Conservation (phyloP, 1,140 invertebrate species). For the Calliphora vicina region DNA sequence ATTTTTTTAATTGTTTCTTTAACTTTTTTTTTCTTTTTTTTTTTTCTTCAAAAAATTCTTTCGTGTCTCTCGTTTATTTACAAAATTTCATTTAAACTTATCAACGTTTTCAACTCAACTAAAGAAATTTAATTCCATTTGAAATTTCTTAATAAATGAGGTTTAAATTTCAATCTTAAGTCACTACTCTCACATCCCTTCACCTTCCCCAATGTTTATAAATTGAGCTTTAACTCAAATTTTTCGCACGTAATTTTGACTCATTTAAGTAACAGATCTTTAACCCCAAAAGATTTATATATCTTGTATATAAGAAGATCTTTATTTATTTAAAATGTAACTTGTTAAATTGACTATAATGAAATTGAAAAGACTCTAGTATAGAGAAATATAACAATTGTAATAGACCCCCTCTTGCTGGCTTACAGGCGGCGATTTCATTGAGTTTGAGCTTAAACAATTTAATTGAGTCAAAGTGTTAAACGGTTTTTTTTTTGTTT, state of each 20-base stretch:
- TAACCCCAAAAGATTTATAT: not conserved
- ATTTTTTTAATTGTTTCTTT: not conserved
- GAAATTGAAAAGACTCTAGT: no score
- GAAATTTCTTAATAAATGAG: not conserved
- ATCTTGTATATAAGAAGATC: not conserved
- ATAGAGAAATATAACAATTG: no score
- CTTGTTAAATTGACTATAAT: no score
- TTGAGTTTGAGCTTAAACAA: not conserved
- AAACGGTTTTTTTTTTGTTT: no score
- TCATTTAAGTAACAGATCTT: not conserved
- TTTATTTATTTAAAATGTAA: not conserved
- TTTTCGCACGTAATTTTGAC: not conserved
- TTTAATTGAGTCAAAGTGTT: not conserved
- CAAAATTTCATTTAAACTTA: not conserved
- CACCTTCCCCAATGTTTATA: not conserved
- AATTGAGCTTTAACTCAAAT: not conserved
- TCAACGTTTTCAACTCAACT: slow-evolving; percentile 30
- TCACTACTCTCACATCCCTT: not conserved
- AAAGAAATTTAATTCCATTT: not conserved
- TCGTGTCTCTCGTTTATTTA: not conserved
- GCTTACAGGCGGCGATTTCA: not conserved
- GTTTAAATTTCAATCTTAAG: not conserved
- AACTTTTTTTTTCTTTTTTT: not conserved
- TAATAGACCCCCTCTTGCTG: not conserved
- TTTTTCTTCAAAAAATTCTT: not conserved